A percentile compares a stretch with the other conserved stretches of the same genome.
phyloP scores from a whole-genome alignment of 2,797 vertebrate genomes.

The Pogonophryne albipinna region DNA sequence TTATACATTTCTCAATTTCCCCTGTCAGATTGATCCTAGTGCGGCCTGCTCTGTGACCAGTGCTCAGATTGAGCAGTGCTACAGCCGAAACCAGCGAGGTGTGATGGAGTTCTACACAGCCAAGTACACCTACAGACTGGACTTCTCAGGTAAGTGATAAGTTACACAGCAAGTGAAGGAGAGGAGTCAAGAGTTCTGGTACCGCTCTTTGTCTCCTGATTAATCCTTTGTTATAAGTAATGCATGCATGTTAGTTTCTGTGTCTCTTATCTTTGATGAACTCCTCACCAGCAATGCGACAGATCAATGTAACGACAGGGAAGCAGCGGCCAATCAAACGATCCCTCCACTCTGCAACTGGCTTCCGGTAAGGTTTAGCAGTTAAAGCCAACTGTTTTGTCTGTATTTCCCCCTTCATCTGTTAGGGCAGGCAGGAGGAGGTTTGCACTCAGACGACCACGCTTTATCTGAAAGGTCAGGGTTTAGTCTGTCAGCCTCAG shows the following conservation, averaged over 20 bases:
- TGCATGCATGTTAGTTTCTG: slow-evolving; percentile 39
- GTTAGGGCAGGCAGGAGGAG: too few species aligned
- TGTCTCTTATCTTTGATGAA: slow-evolving; percentile 5
- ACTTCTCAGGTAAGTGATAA: slow-evolving; percentile 89
- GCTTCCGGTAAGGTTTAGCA: slow-evolving; percentile 90
- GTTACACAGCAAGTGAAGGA: too few species aligned
- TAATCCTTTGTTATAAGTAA: background rate
- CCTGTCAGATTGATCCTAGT: slow-evolving; percentile 89
- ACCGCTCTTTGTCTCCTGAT: background rate
- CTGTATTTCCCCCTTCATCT: background rate
- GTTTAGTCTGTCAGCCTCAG: background rate
- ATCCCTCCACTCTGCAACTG: slow-evolving; percentile 92
- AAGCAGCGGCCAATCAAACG: slow-evolving; percentile 95
- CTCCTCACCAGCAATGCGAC: slow-evolving; percentile 91
- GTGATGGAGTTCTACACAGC: slow-evolving; percentile 93
- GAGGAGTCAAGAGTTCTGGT: background rate
- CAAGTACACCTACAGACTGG: slow-evolving; percentile 95
- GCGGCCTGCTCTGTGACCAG: slow-evolving; percentile 93
- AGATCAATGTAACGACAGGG: slow-evolving; percentile 93
- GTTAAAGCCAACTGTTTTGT: background rate
- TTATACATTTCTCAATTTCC: background rate
- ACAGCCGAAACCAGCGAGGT: slow-evolving; percentile 90
- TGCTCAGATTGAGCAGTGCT: slow-evolving; percentile 95
- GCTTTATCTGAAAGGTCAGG: background rate
- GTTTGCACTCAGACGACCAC: background rate